These are phyloP conservation scores for Junonia oenone DNA, from an alignment of 2,888 invertebrate genomes.

Conservation along the genomic window DNA sequence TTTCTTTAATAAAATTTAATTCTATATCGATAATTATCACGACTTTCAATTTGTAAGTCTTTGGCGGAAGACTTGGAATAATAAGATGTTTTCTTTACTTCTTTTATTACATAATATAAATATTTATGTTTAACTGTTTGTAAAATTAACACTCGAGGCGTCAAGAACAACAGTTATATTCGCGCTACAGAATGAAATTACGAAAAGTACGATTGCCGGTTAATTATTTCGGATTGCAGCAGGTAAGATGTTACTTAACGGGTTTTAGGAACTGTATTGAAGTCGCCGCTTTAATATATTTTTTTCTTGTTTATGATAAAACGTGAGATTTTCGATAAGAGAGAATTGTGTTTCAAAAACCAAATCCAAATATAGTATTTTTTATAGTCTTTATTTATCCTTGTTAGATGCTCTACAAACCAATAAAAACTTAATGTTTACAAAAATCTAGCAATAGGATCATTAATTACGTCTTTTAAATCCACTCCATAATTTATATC, in stretches of 20 bases:
- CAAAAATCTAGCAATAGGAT: too few relatives aligned
- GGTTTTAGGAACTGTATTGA: conserved; percentile 31
- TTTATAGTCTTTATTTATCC: too few relatives aligned
- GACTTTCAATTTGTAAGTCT: not conserved
- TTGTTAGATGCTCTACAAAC: not conserved
- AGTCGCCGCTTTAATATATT: conserved; percentile 22
- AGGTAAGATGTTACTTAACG: conserved; percentile 28
- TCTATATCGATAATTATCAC: too few relatives aligned
- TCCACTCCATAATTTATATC: not conserved
- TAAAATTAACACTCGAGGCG: not conserved
- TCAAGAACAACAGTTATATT: not conserved
- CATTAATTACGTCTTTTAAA: too few relatives aligned
- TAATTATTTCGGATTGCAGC: conserved; percentile 14
- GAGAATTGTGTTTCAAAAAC: not conserved
- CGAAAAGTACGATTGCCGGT: conserved; percentile 25
- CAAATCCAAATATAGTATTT: too few relatives aligned
- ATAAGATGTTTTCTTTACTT: not conserved
- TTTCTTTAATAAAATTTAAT: too few relatives aligned
- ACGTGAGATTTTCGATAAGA: conserved; percentile 21
- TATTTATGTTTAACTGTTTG: not conserved
- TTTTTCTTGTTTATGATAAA: conserved; percentile 20
- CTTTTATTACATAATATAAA: not conserved
- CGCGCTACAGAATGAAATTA: conserved; percentile 29
- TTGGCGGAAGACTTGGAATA: not conserved
- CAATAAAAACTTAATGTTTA: not conserved